Percentiles rank a stretch among this genome's conserved stretches.
These are phyloP conservation scores for Yponomeuta sedellus DNA, from an alignment of 2,888 invertebrate species.

Conservation along the genomic window DNA sequence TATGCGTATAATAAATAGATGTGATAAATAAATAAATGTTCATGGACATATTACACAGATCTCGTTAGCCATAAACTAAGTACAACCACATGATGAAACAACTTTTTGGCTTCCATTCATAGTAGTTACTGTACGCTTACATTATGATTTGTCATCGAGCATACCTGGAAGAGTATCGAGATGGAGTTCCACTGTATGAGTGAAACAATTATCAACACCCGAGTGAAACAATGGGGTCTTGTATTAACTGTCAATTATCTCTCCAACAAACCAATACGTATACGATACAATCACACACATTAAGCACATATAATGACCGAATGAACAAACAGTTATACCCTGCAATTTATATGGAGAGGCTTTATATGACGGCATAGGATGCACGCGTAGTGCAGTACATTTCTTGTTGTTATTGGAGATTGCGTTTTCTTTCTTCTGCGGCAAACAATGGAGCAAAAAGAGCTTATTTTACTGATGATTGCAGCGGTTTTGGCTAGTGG, in stretches of 20 bases:
- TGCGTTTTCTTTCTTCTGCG: neutral
- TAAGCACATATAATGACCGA: neutral
- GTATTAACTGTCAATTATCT: neutral
- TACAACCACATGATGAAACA: too few species aligned
- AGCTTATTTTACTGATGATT: conserved; percentile 34
- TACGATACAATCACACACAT: neutral
- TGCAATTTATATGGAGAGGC: neutral
- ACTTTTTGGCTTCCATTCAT: too few species aligned
- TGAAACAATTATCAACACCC: neutral
- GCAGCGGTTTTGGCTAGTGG: conserved; percentile 31
- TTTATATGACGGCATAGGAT: conserved; percentile 12
- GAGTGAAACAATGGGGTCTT: too few species aligned
- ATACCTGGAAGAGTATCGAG: too few species aligned
- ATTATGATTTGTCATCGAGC: too few species aligned
- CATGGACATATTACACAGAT: too few species aligned
- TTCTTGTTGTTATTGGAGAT: neutral
- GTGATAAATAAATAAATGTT: too few species aligned
- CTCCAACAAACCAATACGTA: neutral
- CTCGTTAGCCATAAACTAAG: too few species aligned
- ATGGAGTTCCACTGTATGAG: too few species aligned
- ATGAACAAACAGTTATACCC: neutral
- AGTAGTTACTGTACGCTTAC: too few species aligned
- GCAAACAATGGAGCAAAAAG: conserved; percentile 30
- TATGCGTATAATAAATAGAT: too few species aligned
- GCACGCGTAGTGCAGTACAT: neutral